Evolutionary conservation across 2,888 invertebrate species (phyloP), one percentile per base, ranked within the genome.

Genomic region (Dicyrtomina minuta): DNA sequence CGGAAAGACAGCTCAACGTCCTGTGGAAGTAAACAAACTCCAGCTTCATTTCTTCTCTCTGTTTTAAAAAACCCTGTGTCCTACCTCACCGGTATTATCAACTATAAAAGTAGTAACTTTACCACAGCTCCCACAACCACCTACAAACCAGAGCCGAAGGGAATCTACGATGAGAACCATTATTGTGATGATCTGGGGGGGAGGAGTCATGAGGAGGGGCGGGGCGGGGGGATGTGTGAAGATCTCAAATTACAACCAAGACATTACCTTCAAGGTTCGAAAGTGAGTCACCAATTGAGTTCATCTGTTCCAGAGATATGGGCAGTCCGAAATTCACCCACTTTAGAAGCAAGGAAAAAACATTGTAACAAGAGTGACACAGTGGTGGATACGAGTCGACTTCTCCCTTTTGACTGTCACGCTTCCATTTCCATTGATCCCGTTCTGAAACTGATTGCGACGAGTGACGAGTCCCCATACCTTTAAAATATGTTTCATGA

Each of bases 301-400:
- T 73, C 70, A 53, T 75, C 74, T 20, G 76, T 76, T 22, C 76
- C 76, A 3, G 74, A 76, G 49, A 56, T 76, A 0, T 76, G 76
- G 76, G 75, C 74, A 13, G 71, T 74, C 24, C 43, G 72, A 65
- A 70, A 69, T 24, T 75, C 75, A 3, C 72, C 75, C 12, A 64
- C 68, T 33, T 65, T 73, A 69, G 53, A 15, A 17, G 58, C 20
- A 53, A 17, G 70, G 17, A 76, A 74, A 46, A 76, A 76, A 59
- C 56, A 70, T 1, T 55, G 73, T 6, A 70, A 73, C 24, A 33
- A 33, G 33, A 74, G 74, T 69, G 76, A 74, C 58, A 70, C 73
- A 2, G 76, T 73, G n/a, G 68, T 67, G 44, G 72, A 72, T 44
- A 69, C 66, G 39, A 58, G 59, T 20, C 33, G 41, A 39, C n/a